Base-by-base conservation (phyloP, 2,888 invertebrate species). In the Apamea crenata region DNA sequence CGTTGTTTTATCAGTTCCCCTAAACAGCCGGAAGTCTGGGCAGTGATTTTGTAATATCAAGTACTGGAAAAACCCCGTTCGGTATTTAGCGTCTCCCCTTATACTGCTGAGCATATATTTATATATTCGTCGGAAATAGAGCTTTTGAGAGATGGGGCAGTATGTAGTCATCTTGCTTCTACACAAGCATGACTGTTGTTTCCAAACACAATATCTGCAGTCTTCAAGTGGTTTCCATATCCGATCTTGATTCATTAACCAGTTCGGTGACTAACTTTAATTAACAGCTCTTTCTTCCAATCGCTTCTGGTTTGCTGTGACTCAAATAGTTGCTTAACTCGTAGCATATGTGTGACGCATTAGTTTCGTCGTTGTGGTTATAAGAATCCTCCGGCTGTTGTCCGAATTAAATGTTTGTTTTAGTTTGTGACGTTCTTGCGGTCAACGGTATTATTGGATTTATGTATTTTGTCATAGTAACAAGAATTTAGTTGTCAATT, bases 291-390 rank as follows among this genome's bases (percentile, higher is more conserved):
- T 80, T 80, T 87, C 63, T 87, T 67, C 53, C n/a, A 74, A 66
- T 32, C 36, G 81, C 73, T 78, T 82, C 81, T 82, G 79, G 71
- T 83, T 70, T 73, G 47, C 76, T 81, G 59, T 83, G 79, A 89
- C 76, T 89, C 89, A 89, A 80, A 59, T 78, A 66, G 74, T 73
- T 82, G 61, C 56, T 78, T 18, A 59, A 78, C 74, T 85, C 78
- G 68, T 78, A 76, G 56, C 67, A 74, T 72, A 36, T 10, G 44
- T 63, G 50, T 88, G 88, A 88, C 88, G 87, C 88, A 87, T 78
- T 68, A 44, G 36, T 74, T 68, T 81, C 63, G 69, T 81, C 63
- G 69, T 47, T 50, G 77, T 61, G 78, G 82, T 75, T 78, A 79
- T 73, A 25, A 59, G 67, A 80, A 88, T 73, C 70, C 59, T 79